phyloP scores from a whole-genome alignment of 2,797 vertebrate genomes.

The Psittacula derbiana region DNA sequence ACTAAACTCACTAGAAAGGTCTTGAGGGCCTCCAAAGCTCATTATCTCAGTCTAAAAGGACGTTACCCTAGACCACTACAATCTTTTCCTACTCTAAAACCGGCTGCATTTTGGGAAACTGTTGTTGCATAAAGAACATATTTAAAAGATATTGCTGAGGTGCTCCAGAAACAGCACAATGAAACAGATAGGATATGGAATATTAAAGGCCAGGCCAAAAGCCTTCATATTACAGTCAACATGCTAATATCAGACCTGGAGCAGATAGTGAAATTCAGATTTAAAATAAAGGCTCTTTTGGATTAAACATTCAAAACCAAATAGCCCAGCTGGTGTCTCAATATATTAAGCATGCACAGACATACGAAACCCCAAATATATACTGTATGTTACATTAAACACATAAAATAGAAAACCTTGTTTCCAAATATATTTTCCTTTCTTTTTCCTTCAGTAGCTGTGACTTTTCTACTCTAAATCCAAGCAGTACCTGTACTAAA shows the following conservation, averaged over 20 bases:
- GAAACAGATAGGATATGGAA: slow-evolving; percentile 39
- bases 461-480: neutral
- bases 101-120: slow-evolving; percentile 18
- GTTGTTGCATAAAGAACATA: slow-evolving; percentile 19
- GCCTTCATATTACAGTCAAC: slow-evolving; percentile 16
- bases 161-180: slow-evolving; percentile 5
- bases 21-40: neutral
- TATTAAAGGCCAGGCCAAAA: slow-evolving; percentile 58
- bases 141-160: slow-evolving; percentile 46
- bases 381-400: neutral
- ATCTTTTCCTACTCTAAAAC: slow-evolving; percentile 42
- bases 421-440: neutral
- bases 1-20: neutral
- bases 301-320: neutral
- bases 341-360: neutral
- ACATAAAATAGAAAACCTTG: neutral
- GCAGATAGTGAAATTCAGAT: neutral
- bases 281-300: neutral
- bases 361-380: neutral
- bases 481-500: neutral
- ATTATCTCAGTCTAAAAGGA: slow-evolving; percentile 33
- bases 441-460: neutral
- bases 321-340: neutral
- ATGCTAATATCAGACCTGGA: neutral
- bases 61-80: neutral